These are phyloP conservation scores for Rhynchonycteris naso DNA, from an alignment of 2,797 vertebrate genomes.

Conservation along the genomic window DNA sequence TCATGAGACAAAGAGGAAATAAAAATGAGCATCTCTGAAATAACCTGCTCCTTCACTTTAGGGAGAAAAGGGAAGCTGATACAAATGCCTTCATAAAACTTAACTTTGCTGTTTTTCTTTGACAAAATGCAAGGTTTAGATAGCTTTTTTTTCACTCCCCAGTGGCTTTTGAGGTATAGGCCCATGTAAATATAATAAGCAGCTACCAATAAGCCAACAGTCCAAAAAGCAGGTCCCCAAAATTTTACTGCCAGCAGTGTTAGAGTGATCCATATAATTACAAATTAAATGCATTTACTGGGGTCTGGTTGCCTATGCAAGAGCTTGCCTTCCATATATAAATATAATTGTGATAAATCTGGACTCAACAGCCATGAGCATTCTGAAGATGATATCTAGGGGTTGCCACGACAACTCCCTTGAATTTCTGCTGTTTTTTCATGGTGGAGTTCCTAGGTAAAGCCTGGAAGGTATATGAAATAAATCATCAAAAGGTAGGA, in stretches of 20 bases:
- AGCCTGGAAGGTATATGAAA: constrained; percentile 71
- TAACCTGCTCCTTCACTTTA: not conserved
- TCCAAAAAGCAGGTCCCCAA: not conserved
- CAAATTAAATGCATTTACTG: constrained; percentile 73
- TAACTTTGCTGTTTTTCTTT: constrained; percentile 52
- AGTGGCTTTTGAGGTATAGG: not conserved
- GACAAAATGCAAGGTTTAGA: not conserved
- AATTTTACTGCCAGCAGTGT: constrained; percentile 11
- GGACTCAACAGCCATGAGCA: constrained; percentile 64
- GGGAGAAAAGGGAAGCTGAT: not conserved
- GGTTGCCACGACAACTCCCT: constrained; percentile 79
- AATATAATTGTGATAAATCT: constrained; percentile 75
- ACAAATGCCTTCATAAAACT: constrained; percentile 26
- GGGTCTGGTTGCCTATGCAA: constrained; percentile 49
- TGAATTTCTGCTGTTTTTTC: constrained; percentile 70
- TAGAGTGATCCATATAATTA: constrained; percentile 22
- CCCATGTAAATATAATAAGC: not conserved
- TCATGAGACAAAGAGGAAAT: constrained; percentile 62
- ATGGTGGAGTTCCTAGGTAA: constrained; percentile 72
- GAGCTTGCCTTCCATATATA: constrained; percentile 52
- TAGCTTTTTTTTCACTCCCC: not conserved
- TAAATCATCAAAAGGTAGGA: constrained; percentile 74
- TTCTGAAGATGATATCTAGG: constrained; percentile 68
- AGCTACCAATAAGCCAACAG: not conserved
- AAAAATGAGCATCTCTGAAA: not conserved